Conservation (phyloP, 2,888 invertebrate species). For the Alviniconcha strummeri region DNA sequence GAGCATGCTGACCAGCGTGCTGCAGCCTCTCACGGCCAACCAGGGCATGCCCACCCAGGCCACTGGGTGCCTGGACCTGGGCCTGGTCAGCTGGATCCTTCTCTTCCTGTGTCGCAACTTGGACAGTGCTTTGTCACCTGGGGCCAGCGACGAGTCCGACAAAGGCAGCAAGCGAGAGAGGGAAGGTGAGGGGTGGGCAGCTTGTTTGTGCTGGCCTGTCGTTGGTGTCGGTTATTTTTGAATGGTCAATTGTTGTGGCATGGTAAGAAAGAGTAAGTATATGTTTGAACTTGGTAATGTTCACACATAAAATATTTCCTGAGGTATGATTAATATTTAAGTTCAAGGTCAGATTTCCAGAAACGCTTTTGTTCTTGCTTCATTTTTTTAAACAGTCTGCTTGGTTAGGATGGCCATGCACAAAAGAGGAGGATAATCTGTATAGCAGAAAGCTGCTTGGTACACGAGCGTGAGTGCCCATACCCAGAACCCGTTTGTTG, state of each 20-base stretch:
- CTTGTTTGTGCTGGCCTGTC: neutral
- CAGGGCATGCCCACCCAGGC: neutral
- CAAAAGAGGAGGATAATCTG: no score
- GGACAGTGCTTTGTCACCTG: constrained; percentile 70
- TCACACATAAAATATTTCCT: no score
- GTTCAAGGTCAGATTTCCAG: no score
- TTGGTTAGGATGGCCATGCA: no score
- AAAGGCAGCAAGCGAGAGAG: constrained; percentile 51
- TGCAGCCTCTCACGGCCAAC: constrained; percentile 51
- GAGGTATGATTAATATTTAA: no score
- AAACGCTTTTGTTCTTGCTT: no score
- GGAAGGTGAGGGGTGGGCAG: constrained; percentile 39
- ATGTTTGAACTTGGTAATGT: no score
- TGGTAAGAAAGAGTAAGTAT: neutral
- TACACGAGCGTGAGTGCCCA: no score
- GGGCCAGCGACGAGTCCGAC: constrained; percentile 50
- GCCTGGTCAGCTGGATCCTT: constrained; percentile 84
- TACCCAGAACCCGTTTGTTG: no score
- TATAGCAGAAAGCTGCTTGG: no score
- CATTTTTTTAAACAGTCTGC: no score
- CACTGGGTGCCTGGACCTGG: constrained; percentile 77
- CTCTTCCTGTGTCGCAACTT: constrained; percentile 85
- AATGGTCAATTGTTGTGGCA: neutral
- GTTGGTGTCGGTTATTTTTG: neutral
- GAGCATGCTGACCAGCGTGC: constrained; percentile 75